Conservation (phyloP, 2,113 vertebrate genomes). For the Cryptotis parvus region DNA sequence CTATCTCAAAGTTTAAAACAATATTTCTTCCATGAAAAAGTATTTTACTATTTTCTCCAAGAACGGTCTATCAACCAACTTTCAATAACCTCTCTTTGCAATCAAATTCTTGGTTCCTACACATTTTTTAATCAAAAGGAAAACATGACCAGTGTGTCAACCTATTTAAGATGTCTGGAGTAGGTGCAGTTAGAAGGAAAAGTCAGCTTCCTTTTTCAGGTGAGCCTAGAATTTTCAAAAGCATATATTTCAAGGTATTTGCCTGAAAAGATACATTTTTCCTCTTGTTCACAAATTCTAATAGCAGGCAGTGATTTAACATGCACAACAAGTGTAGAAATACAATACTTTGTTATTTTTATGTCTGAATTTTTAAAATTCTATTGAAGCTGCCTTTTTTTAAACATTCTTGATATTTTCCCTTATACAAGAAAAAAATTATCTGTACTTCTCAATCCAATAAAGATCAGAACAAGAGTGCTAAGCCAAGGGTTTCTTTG, state of each 20-base stretch:
- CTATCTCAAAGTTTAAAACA: neutral
- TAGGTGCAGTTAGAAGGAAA: neutral
- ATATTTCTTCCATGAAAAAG: neutral
- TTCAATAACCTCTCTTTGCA: neutral
- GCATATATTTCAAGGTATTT: slow-evolving; percentile 5
- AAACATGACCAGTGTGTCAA: neutral
- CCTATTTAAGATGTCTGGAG: neutral
- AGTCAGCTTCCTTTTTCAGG: neutral
- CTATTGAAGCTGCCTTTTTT: neutral
- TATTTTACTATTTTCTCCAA: neutral
- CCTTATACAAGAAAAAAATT: slow-evolving; percentile 31
- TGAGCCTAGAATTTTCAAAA: neutral
- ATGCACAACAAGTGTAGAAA: neutral
- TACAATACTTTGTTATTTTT: slow-evolving; percentile 35
- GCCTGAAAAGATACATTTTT: neutral
- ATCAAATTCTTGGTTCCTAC: neutral
- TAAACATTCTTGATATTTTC: slow-evolving; percentile 12
- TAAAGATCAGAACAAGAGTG: slow-evolving; percentile 18
- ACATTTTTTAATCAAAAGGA: neutral
- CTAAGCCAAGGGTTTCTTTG: slow-evolving; percentile 7
- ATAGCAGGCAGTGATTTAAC: neutral
- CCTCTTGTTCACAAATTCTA: neutral
- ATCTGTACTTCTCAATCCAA: neutral
- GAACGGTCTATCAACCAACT: neutral
- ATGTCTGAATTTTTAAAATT: neutral